These are phyloP conservation scores for Dromiciops gliroides DNA, from an alignment of 2,113 vertebrate species.

Conservation along the genomic window DNA sequence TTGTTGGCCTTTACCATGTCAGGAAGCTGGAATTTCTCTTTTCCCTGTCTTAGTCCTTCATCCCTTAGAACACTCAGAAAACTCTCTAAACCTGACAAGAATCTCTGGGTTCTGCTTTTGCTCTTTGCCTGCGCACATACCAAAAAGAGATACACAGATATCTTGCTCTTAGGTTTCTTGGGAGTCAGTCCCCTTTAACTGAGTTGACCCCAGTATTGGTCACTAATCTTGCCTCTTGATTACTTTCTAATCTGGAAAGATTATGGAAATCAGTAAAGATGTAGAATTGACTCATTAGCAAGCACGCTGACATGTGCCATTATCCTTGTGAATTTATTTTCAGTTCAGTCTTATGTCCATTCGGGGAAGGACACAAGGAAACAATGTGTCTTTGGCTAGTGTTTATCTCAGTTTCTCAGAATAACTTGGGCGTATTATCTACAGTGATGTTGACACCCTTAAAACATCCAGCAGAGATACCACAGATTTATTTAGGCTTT, in stretches of 20 bases:
- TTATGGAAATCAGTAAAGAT: constrained; percentile 13
- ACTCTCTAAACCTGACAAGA: neutral
- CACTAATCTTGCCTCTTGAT: neutral
- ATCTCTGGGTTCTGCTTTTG: neutral
- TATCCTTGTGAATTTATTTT: constrained; percentile 80
- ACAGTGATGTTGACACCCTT: constrained; percentile 71
- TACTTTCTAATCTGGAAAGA: constrained; percentile 14
- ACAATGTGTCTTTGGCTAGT: constrained; percentile 76
- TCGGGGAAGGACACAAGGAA: constrained; percentile 74
- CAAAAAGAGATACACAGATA: neutral
- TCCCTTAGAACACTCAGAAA: neutral
- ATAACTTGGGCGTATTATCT: constrained; percentile 81
- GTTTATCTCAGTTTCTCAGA: constrained; percentile 84
- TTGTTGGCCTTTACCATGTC: neutral
- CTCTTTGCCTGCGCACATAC: neutral
- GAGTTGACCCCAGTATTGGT: neutral
- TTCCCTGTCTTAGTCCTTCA: neutral
- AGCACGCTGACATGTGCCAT: constrained; percentile 23
- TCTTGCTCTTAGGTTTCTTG: neutral
- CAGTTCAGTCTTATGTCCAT: constrained; percentile 58
- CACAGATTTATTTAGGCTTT: constrained; percentile 61
- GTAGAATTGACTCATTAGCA: constrained; percentile 35
- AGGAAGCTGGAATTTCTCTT: neutral
- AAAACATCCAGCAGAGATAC: constrained; percentile 67
- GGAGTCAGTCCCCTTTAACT: neutral